These are phyloP conservation scores for Ageneiosus marmoratus DNA, from an alignment of 2,113 vertebrate species.

Conservation along the genomic window DNA sequence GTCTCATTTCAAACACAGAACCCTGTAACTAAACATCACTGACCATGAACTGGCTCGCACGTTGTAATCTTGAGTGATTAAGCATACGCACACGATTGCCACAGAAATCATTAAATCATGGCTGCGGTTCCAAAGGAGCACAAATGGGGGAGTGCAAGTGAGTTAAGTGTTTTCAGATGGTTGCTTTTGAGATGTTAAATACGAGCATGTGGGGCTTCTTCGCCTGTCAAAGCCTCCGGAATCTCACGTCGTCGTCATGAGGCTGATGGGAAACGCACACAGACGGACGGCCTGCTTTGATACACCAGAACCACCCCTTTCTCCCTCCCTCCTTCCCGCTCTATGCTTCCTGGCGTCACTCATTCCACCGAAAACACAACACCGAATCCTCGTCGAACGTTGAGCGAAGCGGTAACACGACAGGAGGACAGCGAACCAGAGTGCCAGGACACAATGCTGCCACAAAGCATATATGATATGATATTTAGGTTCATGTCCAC, in stretches of 20 bases:
- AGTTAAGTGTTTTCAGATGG: slow-evolving; percentile 60
- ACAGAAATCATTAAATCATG: slow-evolving; percentile 55
- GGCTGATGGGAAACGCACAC: slow-evolving; percentile 49
- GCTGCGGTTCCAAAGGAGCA: slow-evolving; percentile 19
- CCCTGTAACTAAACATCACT: slow-evolving; percentile 34
- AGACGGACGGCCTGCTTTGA: slow-evolving; percentile 44
- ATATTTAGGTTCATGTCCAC: slow-evolving; percentile 28
- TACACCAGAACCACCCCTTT: slow-evolving; percentile 4
- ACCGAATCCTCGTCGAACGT: not conserved
- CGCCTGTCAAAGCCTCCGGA: slow-evolving; percentile 29
- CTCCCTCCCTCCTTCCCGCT: slow-evolving; percentile 9
- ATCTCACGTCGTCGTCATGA: slow-evolving; percentile 43
- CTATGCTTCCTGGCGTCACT: slow-evolving; percentile 43
- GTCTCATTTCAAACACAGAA: slow-evolving; percentile 32
- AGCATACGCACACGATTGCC: slow-evolving; percentile 34
- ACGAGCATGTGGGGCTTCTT: slow-evolving; percentile 45
- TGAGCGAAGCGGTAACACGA: slow-evolving; percentile 7
- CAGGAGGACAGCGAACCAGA: slow-evolving; percentile 2
- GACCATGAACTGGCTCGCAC: slow-evolving; percentile 34
- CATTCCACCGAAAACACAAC: slow-evolving; percentile 34
- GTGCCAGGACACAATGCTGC: slow-evolving; percentile 14
- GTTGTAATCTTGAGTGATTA: slow-evolving; percentile 53
- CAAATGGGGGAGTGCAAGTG: slow-evolving; percentile 7
- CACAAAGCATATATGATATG: slow-evolving; percentile 45
- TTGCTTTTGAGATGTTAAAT: slow-evolving; percentile 36